Conservation (phyloP, 2,797 vertebrate species). For the Poecilia picta region DNA sequence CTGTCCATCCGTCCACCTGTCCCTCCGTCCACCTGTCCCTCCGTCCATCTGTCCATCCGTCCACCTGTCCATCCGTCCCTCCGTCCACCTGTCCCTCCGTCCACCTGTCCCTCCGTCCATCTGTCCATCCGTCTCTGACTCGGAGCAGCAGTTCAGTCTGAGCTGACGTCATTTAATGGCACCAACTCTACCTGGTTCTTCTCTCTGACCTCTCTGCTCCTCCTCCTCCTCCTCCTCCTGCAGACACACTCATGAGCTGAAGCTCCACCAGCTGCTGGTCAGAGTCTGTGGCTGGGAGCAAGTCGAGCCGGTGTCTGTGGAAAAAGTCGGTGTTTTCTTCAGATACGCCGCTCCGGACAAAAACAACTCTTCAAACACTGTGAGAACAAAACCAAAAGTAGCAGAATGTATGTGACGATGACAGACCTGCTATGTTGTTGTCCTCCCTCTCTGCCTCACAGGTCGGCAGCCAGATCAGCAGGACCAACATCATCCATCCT, state of each 20-base stretch:
- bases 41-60: not conserved
- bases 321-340: slow-evolving; percentile 97
- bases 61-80: fast-evolving
- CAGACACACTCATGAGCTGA: slow-evolving; percentile 96
- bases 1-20: no score
- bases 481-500: slow-evolving; percentile 97
- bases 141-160: not conserved
- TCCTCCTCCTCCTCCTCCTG: not conserved
- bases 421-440: not conserved
- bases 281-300: slow-evolving; percentile 96
- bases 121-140: not conserved
- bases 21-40: fast-evolving
- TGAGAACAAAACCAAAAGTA: slow-evolving; percentile 69
- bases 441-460: slow-evolving; percentile 52
- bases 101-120: fast-evolving
- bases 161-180: no score
- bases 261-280: slow-evolving; percentile 96
- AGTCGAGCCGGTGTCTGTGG: slow-evolving; percentile 96
- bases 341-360: slow-evolving; percentile 94
- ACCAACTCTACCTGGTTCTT: no score
- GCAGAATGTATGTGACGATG: not conserved
- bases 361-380: slow-evolving; percentile 90
- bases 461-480: slow-evolving; percentile 95
- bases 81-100: not conserved
- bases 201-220: no score